Conservation (phyloP, 2,888 invertebrate genomes). For the Eupithecia abbreviata region DNA sequence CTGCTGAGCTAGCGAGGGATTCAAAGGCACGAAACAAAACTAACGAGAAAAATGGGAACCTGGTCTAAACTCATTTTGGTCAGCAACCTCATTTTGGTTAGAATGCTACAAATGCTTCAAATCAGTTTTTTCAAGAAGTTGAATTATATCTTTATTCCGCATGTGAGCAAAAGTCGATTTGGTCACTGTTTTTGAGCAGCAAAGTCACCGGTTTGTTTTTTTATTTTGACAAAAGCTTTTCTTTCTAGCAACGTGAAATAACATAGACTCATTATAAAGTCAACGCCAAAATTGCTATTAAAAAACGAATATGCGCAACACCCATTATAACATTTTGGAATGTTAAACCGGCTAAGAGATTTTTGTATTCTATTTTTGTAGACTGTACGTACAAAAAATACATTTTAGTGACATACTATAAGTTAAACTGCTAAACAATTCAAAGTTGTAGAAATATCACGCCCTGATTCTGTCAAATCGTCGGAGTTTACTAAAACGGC, state of each 20-base stretch:
- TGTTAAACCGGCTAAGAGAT: not conserved
- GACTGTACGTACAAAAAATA: not conserved
- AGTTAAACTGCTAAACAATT: not conserved
- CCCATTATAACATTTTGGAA: not conserved
- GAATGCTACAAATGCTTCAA: too few relatives aligned
- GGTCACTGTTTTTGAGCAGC: too few relatives aligned
- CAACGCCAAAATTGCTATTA: not conserved
- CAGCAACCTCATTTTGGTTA: too few relatives aligned
- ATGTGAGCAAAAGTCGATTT: too few relatives aligned
- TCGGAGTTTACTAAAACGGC: slow-evolving; percentile 7
- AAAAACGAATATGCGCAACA: not conserved
- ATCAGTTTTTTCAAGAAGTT: too few relatives aligned
- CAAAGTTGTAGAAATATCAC: slow-evolving; percentile 6
- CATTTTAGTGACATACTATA: not conserved
- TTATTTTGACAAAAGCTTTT: not conserved
- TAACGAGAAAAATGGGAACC: too few relatives aligned
- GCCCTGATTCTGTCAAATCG: slow-evolving; percentile 31
- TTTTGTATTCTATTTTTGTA: not conserved
- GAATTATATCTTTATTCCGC: too few relatives aligned
- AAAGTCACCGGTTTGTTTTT: not conserved
- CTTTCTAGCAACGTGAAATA: not conserved
- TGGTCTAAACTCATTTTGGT: too few relatives aligned
- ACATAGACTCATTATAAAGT: not conserved
- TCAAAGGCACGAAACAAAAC: too few relatives aligned
- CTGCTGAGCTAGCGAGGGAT: too few relatives aligned